Base-by-base conservation (phyloP, 1,140 invertebrate genomes). In the Panulirus ornatus region DNA sequence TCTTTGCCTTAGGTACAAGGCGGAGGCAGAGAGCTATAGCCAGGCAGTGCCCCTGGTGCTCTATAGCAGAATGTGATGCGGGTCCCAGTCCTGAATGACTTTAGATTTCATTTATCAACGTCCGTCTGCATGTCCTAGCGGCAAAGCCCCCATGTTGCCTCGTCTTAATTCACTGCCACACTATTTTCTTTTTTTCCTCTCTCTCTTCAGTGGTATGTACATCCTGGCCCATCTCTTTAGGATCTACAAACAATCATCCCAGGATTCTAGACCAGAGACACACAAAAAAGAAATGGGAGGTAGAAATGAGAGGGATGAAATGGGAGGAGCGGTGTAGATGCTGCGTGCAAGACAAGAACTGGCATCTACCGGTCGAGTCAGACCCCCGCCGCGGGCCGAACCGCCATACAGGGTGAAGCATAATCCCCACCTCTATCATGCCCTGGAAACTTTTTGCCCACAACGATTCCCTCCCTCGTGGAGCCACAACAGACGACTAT, bases 301-400 rank as follows among this genome's bases (percentile, higher is more conserved):
- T 1, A 40, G 1, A 54, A 40, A 66, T 22, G 54, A 66, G 38
- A n/a, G 30, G 22, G 22, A 42, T n/a, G 47, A 1, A 27, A 42
- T 8, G 27, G 34, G 34, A n/a, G 81, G 44, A 83, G 81, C 5
- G n/a, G 19, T 47, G 42, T 34, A 36, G 22, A 3, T 19, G 36
- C 11, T 44, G 19, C n/a, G 36, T 63, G 58, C 54, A 34, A 84
- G 58, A 70, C 82, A 84, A 84, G 36, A 84, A n/a, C 63, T 42
- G 75, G 82, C 82, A 84, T 84, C 82, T 36, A 22, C 42, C 22
- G 58, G 82, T 40, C 82, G 82, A 83, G 51, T 83, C 79, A 83
- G 79, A 63, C 66, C 36, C n/a, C 36, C 42, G 82, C 82, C 54
- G 58, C 82, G 40, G 63, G 82, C 51, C 38, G 58, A 14, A 30